Base-by-base conservation (phyloP, 2,888 invertebrate genomes). In the Cenopis cana region DNA sequence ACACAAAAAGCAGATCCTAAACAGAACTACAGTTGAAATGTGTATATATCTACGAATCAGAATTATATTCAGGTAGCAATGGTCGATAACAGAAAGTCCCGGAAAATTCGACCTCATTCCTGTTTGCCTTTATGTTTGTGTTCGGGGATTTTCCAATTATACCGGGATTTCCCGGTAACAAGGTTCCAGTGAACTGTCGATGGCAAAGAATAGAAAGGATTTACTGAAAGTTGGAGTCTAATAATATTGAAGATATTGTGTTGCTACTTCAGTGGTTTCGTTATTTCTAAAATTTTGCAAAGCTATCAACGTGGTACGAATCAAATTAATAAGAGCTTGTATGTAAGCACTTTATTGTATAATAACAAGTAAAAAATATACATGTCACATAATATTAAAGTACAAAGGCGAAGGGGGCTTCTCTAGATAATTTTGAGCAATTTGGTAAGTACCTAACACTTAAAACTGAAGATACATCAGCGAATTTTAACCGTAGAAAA, bases 131-230 rank as follows among this genome's bases (percentile, higher is more conserved):
- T 11, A 33, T 17, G 18, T 56, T 36, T 36, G 17, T 17, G 20
- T 69, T 60, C 62, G 57, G 46, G 72, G 62, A 62, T 61, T 69
- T 72, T 73, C 72, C 72, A 73, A 73, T 73, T 73, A 73, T 69
- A 41, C 29, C 24, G 14, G 73, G 73, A 69, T 73, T 73, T 68
- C 11, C 41, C 36, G 57, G 55, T 54, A 68, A 68, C 68, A 60
- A 50, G 62, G 36, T 62, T 33, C 49, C 49, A 8, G 61, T 18
- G 49, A 61, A 61, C 29, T 29, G 29, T 29, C 29, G 24, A 20
- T 54, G 52, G 20, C n/a, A 46, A 46, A n/a, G n/a, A n/a, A 54
- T 24, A 41, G 41, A 60, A 12, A 17, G 12, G 46, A 61, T 61
- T 60, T 24, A 11, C 12, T 14, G 57, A 17, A 36, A 33, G 57